Base-by-base conservation (phyloP, 2,113 vertebrate species). In the Tretioscincus oriximinensis region DNA sequence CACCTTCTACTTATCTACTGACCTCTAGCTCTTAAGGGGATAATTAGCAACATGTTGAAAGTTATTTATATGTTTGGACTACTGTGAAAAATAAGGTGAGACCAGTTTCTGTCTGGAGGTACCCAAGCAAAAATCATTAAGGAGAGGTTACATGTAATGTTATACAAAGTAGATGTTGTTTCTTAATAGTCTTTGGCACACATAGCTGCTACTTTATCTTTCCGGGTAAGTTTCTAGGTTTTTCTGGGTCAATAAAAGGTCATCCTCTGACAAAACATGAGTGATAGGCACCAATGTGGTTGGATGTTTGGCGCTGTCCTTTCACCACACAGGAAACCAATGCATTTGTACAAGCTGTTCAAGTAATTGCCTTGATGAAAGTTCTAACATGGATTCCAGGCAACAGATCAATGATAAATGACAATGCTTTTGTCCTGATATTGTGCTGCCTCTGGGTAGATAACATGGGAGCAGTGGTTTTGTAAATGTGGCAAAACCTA, bases 51-150 rank as follows among this genome's bases (percentile, higher is more conserved):
- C 76, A 31, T 84, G 64, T 77, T 1, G 16, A 89, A 78, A 84
- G 58, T 86, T 71, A 81, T 76, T 81, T 18, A 66, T 28, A 8
- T 84, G 81, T 88, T 86, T 60, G 73, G 74, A 89, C 49, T 78
- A 73, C 63, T 88, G 47, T 83, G 85, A 89, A 80, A 85, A 90
- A 91, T 49, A 82, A 58, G 63, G 51, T 89, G 84, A 84, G 84
- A 14, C 85, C 78, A 81, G 86, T 92, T 92, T 84, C 83, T 86
- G 51, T 84, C 83, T 84, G 80, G 77, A 82, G 86, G 73, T 82
- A 87, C 83, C 70, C 61, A 58, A 88, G 78, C 51, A 77, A 49
- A 69, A 87, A 78, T 82, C 76, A 61, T 26, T 85, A 69, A 69
- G 60, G 31, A 81, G 31, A 61, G 10, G 80, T 81, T 88, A 85